Percentiles rank a stretch among this genome's conserved stretches.
phyloP scores from a whole-genome alignment of 2,113 vertebrate species.

The Megalops atlanticus region DNA sequence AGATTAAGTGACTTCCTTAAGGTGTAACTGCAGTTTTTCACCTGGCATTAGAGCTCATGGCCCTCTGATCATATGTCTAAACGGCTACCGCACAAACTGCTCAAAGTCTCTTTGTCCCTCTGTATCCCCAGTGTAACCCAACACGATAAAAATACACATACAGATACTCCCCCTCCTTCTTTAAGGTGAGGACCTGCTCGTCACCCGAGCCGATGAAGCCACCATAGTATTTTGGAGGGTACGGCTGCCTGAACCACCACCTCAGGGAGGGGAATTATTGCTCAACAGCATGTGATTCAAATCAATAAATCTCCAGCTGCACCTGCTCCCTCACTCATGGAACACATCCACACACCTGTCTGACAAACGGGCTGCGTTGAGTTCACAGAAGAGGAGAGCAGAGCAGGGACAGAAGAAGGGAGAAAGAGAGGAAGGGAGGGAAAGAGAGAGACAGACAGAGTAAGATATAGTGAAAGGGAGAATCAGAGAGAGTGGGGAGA shows the following conservation, averaged over 20 bases:
- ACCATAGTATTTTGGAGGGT: not conserved
- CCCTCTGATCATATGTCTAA: not conserved
- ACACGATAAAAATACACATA: too few species aligned
- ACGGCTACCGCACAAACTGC: not conserved
- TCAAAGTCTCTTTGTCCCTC: not conserved
- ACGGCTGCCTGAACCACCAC: slow-evolving; percentile 14
- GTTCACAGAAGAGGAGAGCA: not conserved
- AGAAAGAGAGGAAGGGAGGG: not conserved
- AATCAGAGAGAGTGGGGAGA: too few species aligned
- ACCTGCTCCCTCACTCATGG: slow-evolving; percentile 43
- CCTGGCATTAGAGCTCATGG: too few species aligned
- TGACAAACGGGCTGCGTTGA: slow-evolving; percentile 23
- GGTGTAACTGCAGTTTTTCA: not conserved
- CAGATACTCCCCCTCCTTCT: too few species aligned
- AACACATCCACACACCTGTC: slow-evolving; percentile 39
- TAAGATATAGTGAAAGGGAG: too few species aligned
- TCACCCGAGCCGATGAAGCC: slow-evolving; percentile 17
- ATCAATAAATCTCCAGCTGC: slow-evolving; percentile 50
- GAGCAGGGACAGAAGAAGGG: slow-evolving; percentile 4
- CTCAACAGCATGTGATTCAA: slow-evolving; percentile 40
- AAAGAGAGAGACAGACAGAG: not conserved
- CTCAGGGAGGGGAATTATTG: slow-evolving; percentile 36
- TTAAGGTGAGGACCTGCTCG: too few species aligned
- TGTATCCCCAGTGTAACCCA: too few species aligned
- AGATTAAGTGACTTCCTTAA: not conserved